A percentile compares a stretch with the other conserved stretches of the same genome.
Conservation (phyloP, 1,140 invertebrate species). For the Tachypleus tridentatus region DNA sequence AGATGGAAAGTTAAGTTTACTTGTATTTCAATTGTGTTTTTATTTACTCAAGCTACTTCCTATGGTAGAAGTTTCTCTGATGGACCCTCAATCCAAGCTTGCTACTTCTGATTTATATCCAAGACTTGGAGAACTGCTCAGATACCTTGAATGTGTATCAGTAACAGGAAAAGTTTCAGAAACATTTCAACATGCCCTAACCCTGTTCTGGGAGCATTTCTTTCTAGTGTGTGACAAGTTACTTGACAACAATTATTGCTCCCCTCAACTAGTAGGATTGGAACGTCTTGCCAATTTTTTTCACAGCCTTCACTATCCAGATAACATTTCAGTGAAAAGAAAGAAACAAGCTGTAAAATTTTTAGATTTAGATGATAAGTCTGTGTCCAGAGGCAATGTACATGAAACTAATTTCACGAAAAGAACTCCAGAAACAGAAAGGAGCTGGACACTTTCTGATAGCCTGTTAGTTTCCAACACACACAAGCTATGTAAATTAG, state of each 20-base stretch:
- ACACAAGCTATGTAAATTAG: too few species aligned
- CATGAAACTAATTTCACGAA: too few species aligned
- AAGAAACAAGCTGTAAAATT: too few species aligned
- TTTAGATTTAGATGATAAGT: too few species aligned
- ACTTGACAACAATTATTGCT: background rate
- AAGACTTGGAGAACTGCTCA: constrained; percentile 15
- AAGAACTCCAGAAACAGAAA: too few species aligned
- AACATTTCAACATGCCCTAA: background rate
- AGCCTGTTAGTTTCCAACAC: too few species aligned
- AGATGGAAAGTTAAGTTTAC: too few species aligned
- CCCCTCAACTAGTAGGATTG: background rate
- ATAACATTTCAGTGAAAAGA: too few species aligned
- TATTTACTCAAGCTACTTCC: constrained; percentile 7
- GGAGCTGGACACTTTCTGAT: too few species aligned
- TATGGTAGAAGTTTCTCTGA: constrained; percentile 6
- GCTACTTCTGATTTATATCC: constrained; percentile 8
- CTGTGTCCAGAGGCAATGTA: too few species aligned
- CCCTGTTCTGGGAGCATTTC: constrained; percentile 5
- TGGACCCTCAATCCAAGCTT: constrained; percentile 1
- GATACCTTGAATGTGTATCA: constrained; percentile 32
- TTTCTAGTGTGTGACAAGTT: background rate
- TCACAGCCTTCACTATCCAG: background rate
- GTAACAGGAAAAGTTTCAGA: background rate
- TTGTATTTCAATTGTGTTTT: background rate
- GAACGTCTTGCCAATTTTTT: constrained; percentile 4